Conservation (phyloP, 2,797 vertebrate genomes). For the Luscinia luscinia region DNA sequence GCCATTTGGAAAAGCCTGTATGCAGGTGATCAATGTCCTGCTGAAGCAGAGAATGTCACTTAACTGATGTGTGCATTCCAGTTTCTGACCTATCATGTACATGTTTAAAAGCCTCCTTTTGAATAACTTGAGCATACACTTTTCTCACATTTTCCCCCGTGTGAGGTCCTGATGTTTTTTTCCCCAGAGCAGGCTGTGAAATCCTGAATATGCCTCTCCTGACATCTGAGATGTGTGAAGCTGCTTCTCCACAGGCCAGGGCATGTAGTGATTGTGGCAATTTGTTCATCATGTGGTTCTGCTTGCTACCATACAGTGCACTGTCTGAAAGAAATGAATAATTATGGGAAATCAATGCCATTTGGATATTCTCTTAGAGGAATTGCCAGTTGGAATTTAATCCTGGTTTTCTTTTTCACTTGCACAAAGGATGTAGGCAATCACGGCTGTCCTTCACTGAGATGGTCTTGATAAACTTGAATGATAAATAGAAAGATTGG, state of each 20-base stretch:
- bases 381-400: not conserved
- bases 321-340: constrained; percentile 2
- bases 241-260: not conserved
- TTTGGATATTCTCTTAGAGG: not conserved
- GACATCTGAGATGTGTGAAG: not conserved
- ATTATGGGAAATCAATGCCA: not conserved
- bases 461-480: constrained; percentile 22
- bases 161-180: not conserved
- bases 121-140: not conserved
- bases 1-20: not conserved
- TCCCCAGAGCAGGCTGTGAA: not conserved
- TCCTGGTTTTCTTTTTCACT: not conserved
- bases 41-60: not conserved
- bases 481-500: not conserved
- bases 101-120: not conserved
- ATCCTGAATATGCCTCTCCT: not conserved
- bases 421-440: constrained; percentile 39
- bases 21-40: not conserved
- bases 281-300: not conserved
- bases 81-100: not conserved
- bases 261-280: not conserved
- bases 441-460: constrained; percentile 11
- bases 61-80: not conserved
- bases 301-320: not conserved
- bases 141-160: not conserved